Conservation (phyloP, 2,797 vertebrate species). For the Malacoctenus gilli region DNA sequence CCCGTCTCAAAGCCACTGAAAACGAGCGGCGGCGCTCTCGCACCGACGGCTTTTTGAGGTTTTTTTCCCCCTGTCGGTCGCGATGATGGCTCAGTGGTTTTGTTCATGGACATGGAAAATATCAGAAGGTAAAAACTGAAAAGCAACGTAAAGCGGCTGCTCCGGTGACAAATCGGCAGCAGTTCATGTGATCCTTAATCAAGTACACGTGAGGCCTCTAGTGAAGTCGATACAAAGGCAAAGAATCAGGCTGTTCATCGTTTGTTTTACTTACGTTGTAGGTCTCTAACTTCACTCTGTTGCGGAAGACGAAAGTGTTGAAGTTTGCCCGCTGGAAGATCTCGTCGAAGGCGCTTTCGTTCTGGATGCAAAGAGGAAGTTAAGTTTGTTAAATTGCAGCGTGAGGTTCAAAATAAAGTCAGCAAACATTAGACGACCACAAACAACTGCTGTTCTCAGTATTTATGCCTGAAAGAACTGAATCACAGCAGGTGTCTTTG, state of each 20-base stretch:
- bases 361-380: constrained; percentile 86
- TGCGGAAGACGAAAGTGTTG: constrained; percentile 88
- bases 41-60: not conserved
- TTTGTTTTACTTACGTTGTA: constrained; percentile 93
- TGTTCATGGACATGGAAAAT: constrained; percentile 23
- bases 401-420: constrained; percentile 11
- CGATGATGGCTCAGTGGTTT: constrained; percentile 11
- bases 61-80: constrained; percentile 28
- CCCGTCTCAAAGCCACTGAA: constrained; percentile 48
- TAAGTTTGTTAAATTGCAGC: not conserved
- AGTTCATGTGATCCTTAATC: not conserved
- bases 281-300: constrained; percentile 93
- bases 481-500: constrained; percentile 15
- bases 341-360: constrained; percentile 92
- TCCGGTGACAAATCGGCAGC: not conserved
- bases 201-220: no score
- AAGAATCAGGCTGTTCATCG: no score
- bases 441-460: constrained; percentile 10
- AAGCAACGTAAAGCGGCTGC: constrained; percentile 8
- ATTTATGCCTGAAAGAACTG: constrained; percentile 28
- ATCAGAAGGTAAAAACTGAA: constrained; percentile 6
- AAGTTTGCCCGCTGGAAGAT: constrained; percentile 95
- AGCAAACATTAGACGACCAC: not conserved
- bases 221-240: no score
- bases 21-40: constrained; percentile 53